Conservation (phyloP, 2,888 invertebrate genomes). For the Habroteleia sp. region DNA sequence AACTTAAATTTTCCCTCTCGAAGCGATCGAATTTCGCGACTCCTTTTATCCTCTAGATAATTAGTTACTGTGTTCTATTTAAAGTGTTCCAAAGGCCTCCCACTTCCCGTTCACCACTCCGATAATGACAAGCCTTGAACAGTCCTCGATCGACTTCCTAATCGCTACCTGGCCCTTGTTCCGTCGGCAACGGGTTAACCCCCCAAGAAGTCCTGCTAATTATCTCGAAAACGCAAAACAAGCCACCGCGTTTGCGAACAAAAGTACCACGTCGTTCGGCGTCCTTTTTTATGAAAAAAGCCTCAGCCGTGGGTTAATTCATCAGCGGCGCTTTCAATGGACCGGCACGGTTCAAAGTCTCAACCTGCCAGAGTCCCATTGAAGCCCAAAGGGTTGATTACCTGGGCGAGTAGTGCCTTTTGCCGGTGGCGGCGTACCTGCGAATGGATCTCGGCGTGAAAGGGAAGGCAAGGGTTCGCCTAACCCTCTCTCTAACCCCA, state of each 20-base stretch:
- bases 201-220: no score
- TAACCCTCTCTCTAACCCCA: no score
- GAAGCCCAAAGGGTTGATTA: conserved; percentile 54
- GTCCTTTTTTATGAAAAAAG: conserved; percentile 10
- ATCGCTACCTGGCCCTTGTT: conserved; percentile 51
- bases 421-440: conserved; percentile 11
- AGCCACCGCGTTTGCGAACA: conserved; percentile 1
- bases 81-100: conserved; percentile 4
- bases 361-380: conserved; percentile 41
- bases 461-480: no score
- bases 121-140: conserved; percentile 43
- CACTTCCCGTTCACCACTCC: conserved; percentile 52
- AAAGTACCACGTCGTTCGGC: background rate
- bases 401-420: conserved; percentile 48
- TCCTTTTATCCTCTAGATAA: no score
- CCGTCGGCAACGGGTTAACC: no score
- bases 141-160: conserved; percentile 22
- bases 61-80: no score
- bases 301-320: conserved; percentile 11
- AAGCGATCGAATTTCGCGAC: no score
- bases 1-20: no score
- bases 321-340: conserved; percentile 1
- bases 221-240: conserved; percentile 9
- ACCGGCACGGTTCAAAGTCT: conserved; percentile 7
- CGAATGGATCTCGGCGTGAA: no score